Percentiles rank a stretch among this genome's conserved stretches.
Evolutionary conservation across 2,797 vertebrate genomes (phyloP).

Genomic region (Artibeus jamaicensis): DNA sequence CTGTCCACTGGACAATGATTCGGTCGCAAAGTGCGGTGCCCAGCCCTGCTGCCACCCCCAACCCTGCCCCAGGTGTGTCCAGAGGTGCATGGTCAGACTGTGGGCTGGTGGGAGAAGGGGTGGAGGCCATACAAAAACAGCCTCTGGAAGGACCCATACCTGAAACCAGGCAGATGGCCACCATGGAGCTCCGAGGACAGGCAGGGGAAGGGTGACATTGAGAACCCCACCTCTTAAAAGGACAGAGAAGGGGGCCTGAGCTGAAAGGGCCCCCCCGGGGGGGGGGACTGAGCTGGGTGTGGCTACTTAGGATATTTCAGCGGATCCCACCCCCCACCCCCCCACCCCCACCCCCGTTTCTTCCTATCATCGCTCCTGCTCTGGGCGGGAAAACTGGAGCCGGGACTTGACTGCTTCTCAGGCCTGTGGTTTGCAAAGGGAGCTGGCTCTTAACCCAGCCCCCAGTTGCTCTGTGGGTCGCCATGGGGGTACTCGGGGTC

Average conservation of each 20-base stretch:
- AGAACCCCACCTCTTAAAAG: background rate
- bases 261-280: too few species aligned
- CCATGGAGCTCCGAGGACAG: background rate
- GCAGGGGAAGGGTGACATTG: background rate
- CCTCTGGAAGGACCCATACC: background rate
- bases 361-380: accelerated
- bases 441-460: background rate
- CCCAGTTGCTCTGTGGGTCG: accelerated
- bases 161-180: background rate
- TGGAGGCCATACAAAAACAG: background rate
- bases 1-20: background rate
- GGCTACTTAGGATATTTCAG: accelerated
- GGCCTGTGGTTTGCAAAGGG: accelerated
- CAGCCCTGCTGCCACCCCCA: background rate
- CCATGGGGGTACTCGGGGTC: accelerated
- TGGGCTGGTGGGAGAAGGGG: background rate
- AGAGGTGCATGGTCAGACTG: background rate
- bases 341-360: background rate
- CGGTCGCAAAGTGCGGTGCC: too few species aligned
- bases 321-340: too few species aligned
- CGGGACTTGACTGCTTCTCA: background rate
- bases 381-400: background rate
- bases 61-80: background rate
- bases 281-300: accelerated
- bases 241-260: background rate